Base-by-base conservation (phyloP, 2,797 vertebrate species). In the Enteromius fasciolatus region DNA sequence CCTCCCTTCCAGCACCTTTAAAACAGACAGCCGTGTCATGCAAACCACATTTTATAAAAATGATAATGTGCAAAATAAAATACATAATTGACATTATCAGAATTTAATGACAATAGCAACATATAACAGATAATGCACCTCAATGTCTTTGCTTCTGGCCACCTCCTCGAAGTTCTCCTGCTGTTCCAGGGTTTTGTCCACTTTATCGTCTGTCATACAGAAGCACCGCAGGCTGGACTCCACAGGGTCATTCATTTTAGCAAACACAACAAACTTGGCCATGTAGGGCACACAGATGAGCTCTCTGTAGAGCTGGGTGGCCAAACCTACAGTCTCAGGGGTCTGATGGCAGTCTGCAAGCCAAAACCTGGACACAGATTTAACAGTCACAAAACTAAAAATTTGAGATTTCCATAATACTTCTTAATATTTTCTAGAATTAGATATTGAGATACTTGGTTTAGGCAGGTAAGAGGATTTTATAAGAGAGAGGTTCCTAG, bases 241-340 rank as follows among this genome's bases (percentile, higher is more conserved):
- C 86, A 99, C 94, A 0, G 96, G 94, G 87, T 99, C 98, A 5
- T 99, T 99, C 94, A 96, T 99, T 94, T 99, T 99, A 84, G 98
- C 98, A 90, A 99, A 99, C 91, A 99, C 97, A 87, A 99, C 98
- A 89, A 99, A 99, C 93, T 99, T 99, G 89, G 98, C 98, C 98
- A 99, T 98, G 81, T 99, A 99, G 50, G 98, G 98, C 81, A 99
- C 97, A 0, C 98, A 99, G 93, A 99, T 99, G 87, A 99, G 93
- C 91, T 99, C 98, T 86, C 97, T 93, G 90, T 99, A 99, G 81
- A 99, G 95, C 89, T 99, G 98, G 0, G 94, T 95, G 87, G 98
- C 98, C 90, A 99, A 89, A 52, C 96, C 95, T 69, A 99, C 98
- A 0, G 98, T 99, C 93, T 99, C 98, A 50, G 97, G 94, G 87